phyloP scores from a whole-genome alignment of 2,888 invertebrate species.

The Cactoblastis cactorum region DNA sequence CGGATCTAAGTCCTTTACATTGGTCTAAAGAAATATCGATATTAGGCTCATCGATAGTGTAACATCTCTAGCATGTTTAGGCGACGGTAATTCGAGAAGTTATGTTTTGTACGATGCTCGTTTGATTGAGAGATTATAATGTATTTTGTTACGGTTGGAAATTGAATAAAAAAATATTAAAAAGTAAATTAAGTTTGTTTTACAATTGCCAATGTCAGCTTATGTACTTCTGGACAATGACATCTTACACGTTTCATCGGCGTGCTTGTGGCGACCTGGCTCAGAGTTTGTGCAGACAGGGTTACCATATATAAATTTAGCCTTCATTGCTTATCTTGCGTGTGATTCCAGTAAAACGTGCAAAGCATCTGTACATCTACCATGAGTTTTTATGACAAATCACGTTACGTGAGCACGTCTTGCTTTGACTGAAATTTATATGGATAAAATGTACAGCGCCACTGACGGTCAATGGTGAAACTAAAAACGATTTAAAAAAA shows the following conservation, averaged over 20 bases:
- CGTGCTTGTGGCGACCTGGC: not conserved
- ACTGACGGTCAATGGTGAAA: no score
- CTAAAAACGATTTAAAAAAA: no score
- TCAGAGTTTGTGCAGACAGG: not conserved
- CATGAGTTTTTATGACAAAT: no score
- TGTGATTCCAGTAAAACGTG: no score
- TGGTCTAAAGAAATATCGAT: not conserved
- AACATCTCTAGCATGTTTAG: not conserved
- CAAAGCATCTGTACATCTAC: no score
- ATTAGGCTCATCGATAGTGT: not conserved
- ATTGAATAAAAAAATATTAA: not conserved
- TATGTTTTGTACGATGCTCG: not conserved
- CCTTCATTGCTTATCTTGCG: not conserved
- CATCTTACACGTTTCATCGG: not conserved
- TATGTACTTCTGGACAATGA: not conserved
- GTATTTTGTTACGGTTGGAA: not conserved
- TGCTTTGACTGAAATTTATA: no score
- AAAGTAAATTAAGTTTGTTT: no score
- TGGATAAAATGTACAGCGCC: no score
- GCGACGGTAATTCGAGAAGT: not conserved
- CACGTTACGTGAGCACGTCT: no score
- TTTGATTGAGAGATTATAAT: constrained; percentile 6
- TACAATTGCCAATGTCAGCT: not conserved
- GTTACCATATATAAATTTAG: not conserved
- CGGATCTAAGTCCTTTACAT: not conserved